These are phyloP conservation scores for Aphelocoma coerulescens DNA, from an alignment of 2,113 vertebrate species.

Conservation along the genomic window DNA sequence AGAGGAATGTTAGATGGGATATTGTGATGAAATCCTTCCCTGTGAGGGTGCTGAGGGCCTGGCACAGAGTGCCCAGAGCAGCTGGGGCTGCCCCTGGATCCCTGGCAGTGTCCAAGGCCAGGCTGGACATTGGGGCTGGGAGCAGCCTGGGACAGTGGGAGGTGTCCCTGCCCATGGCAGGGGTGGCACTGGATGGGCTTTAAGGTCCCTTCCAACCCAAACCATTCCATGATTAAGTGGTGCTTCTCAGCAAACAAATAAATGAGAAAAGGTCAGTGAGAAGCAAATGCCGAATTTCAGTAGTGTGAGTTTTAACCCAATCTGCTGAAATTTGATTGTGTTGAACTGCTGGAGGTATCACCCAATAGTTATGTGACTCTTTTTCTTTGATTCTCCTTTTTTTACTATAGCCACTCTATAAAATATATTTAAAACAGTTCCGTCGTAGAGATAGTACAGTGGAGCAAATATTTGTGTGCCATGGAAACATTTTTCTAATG, in stretches of 20 bases:
- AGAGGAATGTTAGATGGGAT: background rate
- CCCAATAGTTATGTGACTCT: background rate
- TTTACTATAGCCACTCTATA: rapidly evolving
- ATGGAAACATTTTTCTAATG: background rate
- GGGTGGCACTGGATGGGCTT: background rate
- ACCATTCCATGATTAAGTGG: background rate
- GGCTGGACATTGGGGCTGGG: rapidly evolving
- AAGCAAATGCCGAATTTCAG: background rate
- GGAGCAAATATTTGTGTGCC: background rate
- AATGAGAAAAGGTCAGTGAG: background rate
- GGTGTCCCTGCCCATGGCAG: background rate
- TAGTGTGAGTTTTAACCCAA: background rate
- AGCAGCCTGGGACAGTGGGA: rapidly evolving
- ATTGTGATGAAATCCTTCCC: background rate
- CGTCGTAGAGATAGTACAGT: background rate
- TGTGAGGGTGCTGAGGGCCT: rapidly evolving
- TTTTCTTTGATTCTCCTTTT: background rate
- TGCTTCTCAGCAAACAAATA: background rate
- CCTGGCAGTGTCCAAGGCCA: background rate
- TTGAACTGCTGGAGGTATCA: background rate
- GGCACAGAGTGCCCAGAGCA: background rate
- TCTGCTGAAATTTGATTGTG: background rate
- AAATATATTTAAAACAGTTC: background rate
- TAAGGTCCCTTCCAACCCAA: background rate
- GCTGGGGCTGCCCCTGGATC: background rate